phyloP scores from a whole-genome alignment of 1,140 invertebrate species.

The Apis dorsata region DNA sequence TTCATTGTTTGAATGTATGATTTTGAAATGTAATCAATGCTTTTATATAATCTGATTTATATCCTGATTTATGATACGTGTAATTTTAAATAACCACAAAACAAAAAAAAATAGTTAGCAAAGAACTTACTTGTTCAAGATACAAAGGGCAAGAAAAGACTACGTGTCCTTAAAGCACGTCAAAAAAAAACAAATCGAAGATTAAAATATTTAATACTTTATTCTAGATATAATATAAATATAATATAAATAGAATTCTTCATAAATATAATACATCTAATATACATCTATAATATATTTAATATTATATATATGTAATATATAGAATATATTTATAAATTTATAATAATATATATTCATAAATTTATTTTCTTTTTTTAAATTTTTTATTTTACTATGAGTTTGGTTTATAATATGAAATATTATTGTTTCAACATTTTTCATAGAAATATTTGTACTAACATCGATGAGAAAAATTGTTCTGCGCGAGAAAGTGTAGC shows the following conservation, averaged over 20 bases:
- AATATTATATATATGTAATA: no score
- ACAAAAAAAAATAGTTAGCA: not conserved
- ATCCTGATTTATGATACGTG: constrained; percentile 16
- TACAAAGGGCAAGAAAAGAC: not conserved
- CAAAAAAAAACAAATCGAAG: not conserved
- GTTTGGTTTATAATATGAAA: not conserved
- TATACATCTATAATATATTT: no score
- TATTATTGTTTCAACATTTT: not conserved
- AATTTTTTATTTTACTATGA: not conserved
- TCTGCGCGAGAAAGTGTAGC: constrained; percentile 61
- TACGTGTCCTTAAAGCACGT: not conserved
- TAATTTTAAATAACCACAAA: not conserved
- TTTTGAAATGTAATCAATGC: constrained; percentile 55
- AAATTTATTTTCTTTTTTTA: not conserved
- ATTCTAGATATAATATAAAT: no score
- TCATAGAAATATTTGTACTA: constrained; percentile 16
- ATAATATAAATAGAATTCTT: no score
- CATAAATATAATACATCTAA: no score
- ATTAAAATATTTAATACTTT: not conserved
- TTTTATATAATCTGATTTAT: constrained; percentile 50
- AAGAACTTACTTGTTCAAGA: not conserved
- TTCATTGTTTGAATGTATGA: constrained; percentile 56
- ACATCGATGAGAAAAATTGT: constrained; percentile 52
- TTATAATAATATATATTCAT: no score
- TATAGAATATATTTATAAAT: no score